Conservation (phyloP, 2,113 vertebrate genomes). For the Micronisus gabar region DNA sequence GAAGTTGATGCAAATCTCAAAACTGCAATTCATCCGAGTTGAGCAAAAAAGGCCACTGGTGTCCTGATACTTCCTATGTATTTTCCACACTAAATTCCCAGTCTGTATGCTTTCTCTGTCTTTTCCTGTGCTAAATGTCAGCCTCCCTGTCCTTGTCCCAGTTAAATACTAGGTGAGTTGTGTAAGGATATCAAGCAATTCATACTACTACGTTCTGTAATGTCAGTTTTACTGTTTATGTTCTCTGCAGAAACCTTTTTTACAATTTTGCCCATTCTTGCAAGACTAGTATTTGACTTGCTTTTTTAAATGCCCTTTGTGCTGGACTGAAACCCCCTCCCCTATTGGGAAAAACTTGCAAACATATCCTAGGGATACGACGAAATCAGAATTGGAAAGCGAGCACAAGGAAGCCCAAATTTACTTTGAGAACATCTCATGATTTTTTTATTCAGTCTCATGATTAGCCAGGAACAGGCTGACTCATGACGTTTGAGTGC, state of each 20-base stretch:
- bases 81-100: background rate
- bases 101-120: background rate
- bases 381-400: background rate
- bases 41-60: background rate
- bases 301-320: background rate
- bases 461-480: conserved; percentile 28
- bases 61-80: background rate
- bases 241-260: background rate
- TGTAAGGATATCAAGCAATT: background rate
- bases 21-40: background rate
- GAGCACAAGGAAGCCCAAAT: background rate
- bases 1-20: background rate
- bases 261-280: background rate
- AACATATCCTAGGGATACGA: background rate
- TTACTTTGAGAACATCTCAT: conserved; percentile 24
- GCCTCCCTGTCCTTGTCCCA: background rate
- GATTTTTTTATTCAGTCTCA: conserved; percentile 37
- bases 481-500: conserved; percentile 21
- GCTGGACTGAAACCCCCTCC: background rate
- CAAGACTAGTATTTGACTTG: background rate
- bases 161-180: conserved; percentile 31
- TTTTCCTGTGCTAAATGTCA: conserved; percentile 2
- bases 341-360: background rate
- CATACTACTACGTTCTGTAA: background rate
- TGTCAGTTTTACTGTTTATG: background rate